These are phyloP conservation scores for Scaptomyza parva DNA, from an alignment of 2,888 invertebrate genomes.

Conservation along the genomic window DNA sequence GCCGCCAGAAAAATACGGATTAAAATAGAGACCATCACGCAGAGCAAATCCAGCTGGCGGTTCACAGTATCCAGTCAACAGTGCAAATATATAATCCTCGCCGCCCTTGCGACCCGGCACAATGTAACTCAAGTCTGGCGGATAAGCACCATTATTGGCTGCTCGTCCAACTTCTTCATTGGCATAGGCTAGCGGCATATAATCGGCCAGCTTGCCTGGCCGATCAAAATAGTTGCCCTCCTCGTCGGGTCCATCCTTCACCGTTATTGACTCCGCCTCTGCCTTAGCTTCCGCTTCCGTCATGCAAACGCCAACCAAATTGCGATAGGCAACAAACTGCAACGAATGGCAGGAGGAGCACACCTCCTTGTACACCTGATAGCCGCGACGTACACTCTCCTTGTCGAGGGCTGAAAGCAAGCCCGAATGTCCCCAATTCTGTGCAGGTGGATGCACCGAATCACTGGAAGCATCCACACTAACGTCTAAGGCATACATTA, in stretches of 20 bases:
- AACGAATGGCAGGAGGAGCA: constrained; percentile 99
- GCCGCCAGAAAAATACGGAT: constrained; percentile 99
- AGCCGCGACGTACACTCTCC: constrained; percentile 94
- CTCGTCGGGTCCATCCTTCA: constrained; percentile 93
- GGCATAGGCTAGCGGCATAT: constrained; percentile 95
- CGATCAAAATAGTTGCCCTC: constrained; percentile 94
- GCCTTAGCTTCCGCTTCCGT: constrained; percentile 98
- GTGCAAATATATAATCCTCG: constrained; percentile 97
- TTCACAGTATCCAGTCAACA: constrained; percentile 97
- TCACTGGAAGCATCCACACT: constrained; percentile 93
- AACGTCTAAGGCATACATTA: constrained; percentile 92
- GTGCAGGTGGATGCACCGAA: constrained; percentile 92
- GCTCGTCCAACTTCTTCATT: constrained; percentile 98
- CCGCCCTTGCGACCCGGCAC: constrained; percentile 94
- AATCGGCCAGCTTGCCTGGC: constrained; percentile 97
- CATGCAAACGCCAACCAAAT: constrained; percentile 94
- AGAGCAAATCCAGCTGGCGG: constrained; percentile 95
- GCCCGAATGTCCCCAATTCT: constrained; percentile 94
- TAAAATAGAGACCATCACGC: constrained; percentile 97
- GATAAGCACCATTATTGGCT: constrained; percentile 98
- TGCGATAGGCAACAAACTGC: constrained; percentile 95
- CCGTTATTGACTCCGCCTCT: constrained; percentile 94
- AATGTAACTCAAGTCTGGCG: constrained; percentile 98
- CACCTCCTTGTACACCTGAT: constrained; percentile 99
- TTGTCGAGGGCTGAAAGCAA: constrained; percentile 92